Percentiles rank a stretch among this genome's conserved stretches.
Conservation (phyloP, 2,113 vertebrate genomes). For the Ceyx margarethae region DNA sequence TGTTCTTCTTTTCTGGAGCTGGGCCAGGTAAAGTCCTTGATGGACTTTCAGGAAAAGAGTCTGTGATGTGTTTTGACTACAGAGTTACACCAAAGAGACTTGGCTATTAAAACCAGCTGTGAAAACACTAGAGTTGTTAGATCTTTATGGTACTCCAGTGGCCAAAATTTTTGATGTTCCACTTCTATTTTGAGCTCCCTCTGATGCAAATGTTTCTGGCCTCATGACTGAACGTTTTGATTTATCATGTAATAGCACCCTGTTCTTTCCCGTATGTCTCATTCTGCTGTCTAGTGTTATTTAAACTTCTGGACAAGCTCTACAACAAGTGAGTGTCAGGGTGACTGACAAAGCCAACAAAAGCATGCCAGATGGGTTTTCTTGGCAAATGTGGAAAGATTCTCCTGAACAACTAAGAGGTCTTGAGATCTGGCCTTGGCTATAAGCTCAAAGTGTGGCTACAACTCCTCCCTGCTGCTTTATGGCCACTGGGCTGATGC, state of each 20-base stretch:
- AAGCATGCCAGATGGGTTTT: not conserved
- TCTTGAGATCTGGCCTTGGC: not conserved
- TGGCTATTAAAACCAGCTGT: not conserved
- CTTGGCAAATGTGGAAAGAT: not conserved
- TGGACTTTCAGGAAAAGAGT: not conserved
- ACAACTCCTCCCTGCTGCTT: not conserved
- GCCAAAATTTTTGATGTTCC: not conserved
- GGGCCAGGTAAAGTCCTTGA: not conserved
- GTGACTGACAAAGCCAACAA: not conserved
- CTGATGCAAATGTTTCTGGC: constrained; percentile 3
- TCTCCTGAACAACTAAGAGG: not conserved
- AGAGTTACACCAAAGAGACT: not conserved
- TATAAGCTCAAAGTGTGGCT: not conserved
- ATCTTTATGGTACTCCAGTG: not conserved
- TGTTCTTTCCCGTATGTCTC: not conserved
- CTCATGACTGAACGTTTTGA: not conserved
- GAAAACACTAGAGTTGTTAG: not conserved
- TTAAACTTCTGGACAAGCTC: not conserved
- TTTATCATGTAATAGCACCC: not conserved
- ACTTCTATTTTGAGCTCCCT: constrained; percentile 10
- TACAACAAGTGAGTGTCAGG: not conserved
- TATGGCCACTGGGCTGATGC: not conserved
- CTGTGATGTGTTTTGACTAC: not conserved
- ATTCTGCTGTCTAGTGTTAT: not conserved
- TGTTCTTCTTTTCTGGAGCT: not conserved